These are phyloP conservation scores for Gnathonemus echidnorhynchus DNA, from an alignment of 2,113 vertebrate genomes.

Conservation along the genomic window DNA sequence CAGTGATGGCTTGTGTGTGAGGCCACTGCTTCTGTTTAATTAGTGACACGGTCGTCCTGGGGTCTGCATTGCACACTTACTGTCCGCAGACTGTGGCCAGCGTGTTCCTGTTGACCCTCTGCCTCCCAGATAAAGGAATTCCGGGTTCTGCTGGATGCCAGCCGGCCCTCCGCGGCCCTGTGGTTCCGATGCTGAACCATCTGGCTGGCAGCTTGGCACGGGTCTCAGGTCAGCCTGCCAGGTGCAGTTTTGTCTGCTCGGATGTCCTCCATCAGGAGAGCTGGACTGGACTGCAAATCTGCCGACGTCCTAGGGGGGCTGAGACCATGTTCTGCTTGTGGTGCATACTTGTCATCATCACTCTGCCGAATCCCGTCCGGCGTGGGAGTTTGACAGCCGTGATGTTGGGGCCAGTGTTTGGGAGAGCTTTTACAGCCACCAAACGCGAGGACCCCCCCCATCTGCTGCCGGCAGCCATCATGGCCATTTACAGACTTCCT, in stretches of 20 bases:
- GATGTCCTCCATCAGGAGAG: conserved; percentile 19
- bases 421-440: neutral
- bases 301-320: neutral
- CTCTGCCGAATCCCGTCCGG: neutral
- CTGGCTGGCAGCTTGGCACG: conserved; percentile 44
- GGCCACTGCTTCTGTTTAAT: neutral
- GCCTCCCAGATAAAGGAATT: neutral
- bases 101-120: neutral
- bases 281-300: neutral
- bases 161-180: conserved; percentile 18
- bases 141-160: neutral
- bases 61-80: neutral
- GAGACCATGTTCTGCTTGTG: neutral
- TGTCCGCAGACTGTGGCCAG: neutral
- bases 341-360: neutral
- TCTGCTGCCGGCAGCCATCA: neutral
- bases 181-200: conserved; percentile 46
- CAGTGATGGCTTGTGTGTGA: neutral
- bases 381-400: neutral
- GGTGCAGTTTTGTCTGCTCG: conserved; percentile 36
- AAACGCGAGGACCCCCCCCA: neutral
- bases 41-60: neutral
- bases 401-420: neutral
- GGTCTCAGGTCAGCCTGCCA: conserved; percentile 31
- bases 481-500: neutral